A percentile compares a stretch with the other conserved stretches of the same genome.
These are phyloP conservation scores for Heliocidaris erythrogramma DNA, from an alignment of 35 echinoderm and acorn worm species.

Conservation along the genomic window DNA sequence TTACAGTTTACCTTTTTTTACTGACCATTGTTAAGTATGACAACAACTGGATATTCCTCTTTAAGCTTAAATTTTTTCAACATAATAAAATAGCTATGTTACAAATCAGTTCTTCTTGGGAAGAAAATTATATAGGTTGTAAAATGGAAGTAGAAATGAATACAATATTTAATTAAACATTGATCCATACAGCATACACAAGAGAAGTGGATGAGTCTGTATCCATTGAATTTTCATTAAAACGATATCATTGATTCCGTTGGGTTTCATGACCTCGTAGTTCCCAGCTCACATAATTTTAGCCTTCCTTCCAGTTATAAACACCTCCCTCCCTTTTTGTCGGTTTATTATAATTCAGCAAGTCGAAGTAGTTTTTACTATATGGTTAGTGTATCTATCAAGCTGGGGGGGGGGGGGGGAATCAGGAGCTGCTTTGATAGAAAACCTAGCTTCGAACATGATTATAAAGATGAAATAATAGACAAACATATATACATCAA, in stretches of 20 bases:
- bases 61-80: too few species aligned
- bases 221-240: background rate
- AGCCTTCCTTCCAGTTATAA: background rate
- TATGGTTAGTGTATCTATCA: too few species aligned
- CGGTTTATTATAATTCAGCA: background rate
- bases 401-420: too few species aligned
- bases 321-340: background rate
- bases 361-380: too few species aligned
- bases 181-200: background rate
- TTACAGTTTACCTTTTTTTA: too few species aligned
- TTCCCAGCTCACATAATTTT: background rate
- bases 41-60: too few species aligned
- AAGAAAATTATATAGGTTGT: background rate
- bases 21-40: too few species aligned
- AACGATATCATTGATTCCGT: background rate
- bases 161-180: background rate
- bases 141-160: background rate
- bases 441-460: too few species aligned
- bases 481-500: background rate
- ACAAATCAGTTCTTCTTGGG: background rate
- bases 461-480: background rate
- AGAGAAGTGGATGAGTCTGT: background rate
- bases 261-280: background rate
- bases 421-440: too few species aligned
- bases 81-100: background rate